Evolutionary conservation across 1,140 invertebrate species (phyloP), one percentile per base, ranked within the genome.

Genomic region (Brachionus rubens): DNA sequence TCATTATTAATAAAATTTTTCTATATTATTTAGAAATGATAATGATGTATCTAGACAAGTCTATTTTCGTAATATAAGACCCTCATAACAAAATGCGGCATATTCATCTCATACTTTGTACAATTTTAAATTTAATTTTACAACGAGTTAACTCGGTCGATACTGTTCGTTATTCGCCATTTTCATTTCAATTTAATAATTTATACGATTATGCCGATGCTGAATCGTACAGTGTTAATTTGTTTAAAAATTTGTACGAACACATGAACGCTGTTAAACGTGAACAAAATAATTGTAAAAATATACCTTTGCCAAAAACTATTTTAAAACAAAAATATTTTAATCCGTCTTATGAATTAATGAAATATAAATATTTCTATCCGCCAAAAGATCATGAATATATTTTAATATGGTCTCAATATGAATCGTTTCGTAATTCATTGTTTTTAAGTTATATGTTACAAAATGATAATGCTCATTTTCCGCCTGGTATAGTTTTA

Each of bases 291-390:
- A 72, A 40, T 50, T 72, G 68, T 48, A 40, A 40, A 26, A 72
- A 72, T 46, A 54, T 72, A 16, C 68, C 68, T 14, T 33, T 72
- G n/a, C 68, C 68, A 30, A 72, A 72, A 30, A 72, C 68, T 19
- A n/a, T 52, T 21, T 24, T 72, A 40, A 72, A 72, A 12, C 46
- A 72, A 54, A 48, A 54, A 46, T 72, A 72, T 72, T 72, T 72
- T 41, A 72, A 72, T 48, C 68, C 68, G 6, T 36, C 46, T 19
- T 50, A 72, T 26, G 68, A 72, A 50, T 72, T 50, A 10, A 36
- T 30, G 40, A 19, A 72, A 26, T 54, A 54, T 24, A 72, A 72
- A 41, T 52, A 72, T 50, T 72, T 43, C 46, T 72, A 72, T 36
- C 68, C 68, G 2, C 68, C 68, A 12, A 54, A 30, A 26, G 68